phyloP scores from a whole-genome alignment of 2,797 vertebrate species.

The Galaxias olidus region DNA sequence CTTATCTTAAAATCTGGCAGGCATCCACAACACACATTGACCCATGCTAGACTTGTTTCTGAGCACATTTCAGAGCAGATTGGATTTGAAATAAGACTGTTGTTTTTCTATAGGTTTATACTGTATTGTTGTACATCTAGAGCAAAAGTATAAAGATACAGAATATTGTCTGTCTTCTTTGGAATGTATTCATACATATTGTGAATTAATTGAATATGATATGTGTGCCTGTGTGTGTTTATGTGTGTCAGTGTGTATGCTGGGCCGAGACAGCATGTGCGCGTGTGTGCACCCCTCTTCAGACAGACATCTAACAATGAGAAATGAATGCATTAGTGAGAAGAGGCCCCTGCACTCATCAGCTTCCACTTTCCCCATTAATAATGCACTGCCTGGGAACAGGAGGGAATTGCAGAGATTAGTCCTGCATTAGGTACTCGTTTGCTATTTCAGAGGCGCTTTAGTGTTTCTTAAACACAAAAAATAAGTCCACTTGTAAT shows the following conservation, averaged over 20 bases:
- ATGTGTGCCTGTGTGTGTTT: neutral
- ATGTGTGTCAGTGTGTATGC: neutral
- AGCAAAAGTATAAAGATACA: too few species aligned
- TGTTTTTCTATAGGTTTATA: too few species aligned
- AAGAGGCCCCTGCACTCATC: conserved; percentile 64
- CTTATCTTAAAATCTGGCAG: conserved; percentile 60
- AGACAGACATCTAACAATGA: conserved; percentile 66
- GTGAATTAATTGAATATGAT: too few species aligned
- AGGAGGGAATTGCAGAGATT: conserved; percentile 63
- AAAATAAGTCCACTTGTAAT: conserved; percentile 57
- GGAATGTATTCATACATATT: too few species aligned
- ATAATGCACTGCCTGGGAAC: conserved; percentile 69
- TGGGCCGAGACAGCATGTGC: neutral
- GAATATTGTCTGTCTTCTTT: too few species aligned
- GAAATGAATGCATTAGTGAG: conserved; percentile 68
- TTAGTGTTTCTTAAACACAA: conserved; percentile 59
- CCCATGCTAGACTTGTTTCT: too few species aligned
- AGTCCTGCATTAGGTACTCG: conserved; percentile 67
- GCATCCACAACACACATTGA: conserved; percentile 27
- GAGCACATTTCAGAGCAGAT: too few species aligned
- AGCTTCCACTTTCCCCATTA: conserved; percentile 66
- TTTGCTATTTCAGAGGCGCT: conserved; percentile 62
- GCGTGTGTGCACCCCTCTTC: conserved; percentile 21
- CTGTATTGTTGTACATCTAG: too few species aligned
- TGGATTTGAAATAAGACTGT: conserved; percentile 13